phyloP scores from a whole-genome alignment of 2,113 vertebrate genomes.

The Anoplopoma fimbria region DNA sequence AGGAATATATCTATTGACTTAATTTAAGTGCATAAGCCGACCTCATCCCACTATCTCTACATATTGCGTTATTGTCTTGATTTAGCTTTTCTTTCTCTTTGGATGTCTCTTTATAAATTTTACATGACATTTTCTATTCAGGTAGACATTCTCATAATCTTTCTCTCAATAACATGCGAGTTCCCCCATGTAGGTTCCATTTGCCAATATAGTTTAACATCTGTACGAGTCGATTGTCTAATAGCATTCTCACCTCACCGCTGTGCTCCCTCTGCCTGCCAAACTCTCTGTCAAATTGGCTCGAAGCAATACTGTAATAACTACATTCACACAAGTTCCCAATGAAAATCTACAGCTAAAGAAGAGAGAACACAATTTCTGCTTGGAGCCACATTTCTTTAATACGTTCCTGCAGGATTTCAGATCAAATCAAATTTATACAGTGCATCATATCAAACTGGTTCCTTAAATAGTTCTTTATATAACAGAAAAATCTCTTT shows the following conservation, averaged over 20 bases:
- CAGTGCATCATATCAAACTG: constrained; percentile 12
- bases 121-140: constrained; percentile 10
- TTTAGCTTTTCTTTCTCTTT: constrained; percentile 30
- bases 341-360: constrained; percentile 48
- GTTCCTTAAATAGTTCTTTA: neutral
- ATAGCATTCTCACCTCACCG: constrained; percentile 24
- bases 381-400: constrained; percentile 12
- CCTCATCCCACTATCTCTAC: constrained; percentile 11
- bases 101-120: neutral
- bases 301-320: constrained; percentile 56
- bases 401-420: constrained; percentile 20
- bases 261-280: constrained; percentile 36
- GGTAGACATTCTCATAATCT: constrained; percentile 12
- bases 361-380: constrained; percentile 34
- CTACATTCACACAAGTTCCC: constrained; percentile 42
- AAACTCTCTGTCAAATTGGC: constrained; percentile 60
- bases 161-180: neutral
- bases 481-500: neutral
- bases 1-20: constrained; percentile 48
- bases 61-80: constrained; percentile 31
- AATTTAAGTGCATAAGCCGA: constrained; percentile 50
- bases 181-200: constrained; percentile 10
- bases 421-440: constrained; percentile 25
- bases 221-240: constrained; percentile 49
- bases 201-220: constrained; percentile 52